Evolutionary conservation across 1,140 invertebrate genomes (phyloP).

Genomic region (Drosophila tristis): DNA sequence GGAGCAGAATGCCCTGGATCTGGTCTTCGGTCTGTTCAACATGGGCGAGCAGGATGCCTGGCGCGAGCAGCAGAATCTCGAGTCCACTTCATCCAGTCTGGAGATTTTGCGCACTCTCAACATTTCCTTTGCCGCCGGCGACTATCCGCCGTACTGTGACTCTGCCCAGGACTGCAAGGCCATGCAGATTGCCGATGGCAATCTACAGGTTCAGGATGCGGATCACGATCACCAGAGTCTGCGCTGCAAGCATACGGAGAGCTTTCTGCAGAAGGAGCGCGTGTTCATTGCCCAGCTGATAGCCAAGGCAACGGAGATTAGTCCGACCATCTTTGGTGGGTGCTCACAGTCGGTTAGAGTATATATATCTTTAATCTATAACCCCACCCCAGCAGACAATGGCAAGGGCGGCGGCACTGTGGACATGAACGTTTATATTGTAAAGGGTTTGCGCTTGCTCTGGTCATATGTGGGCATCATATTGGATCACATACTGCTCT

Average conservation of each 20-base stretch:
- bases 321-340: conserved; percentile 77
- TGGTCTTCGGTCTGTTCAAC: conserved; percentile 79
- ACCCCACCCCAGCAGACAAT: conserved; percentile 70
- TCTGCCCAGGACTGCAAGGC: conserved; percentile 62
- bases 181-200: conserved; percentile 26
- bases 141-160: conserved; percentile 69
- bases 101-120: conserved; percentile 77
- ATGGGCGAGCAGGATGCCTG: conserved; percentile 80
- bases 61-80: conserved; percentile 67
- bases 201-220: conserved; percentile 3
- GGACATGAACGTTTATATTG: conserved; percentile 67
- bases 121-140: conserved; percentile 70
- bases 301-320: conserved; percentile 73
- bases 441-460: conserved; percentile 87
- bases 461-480: conserved; percentile 91
- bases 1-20: conserved; percentile 72
- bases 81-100: conserved; percentile 75
- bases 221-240: conserved; percentile 70
- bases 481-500: conserved; percentile 91
- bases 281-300: conserved; percentile 75
- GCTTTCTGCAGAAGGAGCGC: conserved; percentile 73
- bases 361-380: not conserved
- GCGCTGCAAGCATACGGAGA: conserved; percentile 84
- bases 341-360: not conserved
- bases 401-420: conserved; percentile 71